These are phyloP conservation scores for Celastrina argiolus DNA, from an alignment of 2,888 invertebrate species.

Conservation along the genomic window DNA sequence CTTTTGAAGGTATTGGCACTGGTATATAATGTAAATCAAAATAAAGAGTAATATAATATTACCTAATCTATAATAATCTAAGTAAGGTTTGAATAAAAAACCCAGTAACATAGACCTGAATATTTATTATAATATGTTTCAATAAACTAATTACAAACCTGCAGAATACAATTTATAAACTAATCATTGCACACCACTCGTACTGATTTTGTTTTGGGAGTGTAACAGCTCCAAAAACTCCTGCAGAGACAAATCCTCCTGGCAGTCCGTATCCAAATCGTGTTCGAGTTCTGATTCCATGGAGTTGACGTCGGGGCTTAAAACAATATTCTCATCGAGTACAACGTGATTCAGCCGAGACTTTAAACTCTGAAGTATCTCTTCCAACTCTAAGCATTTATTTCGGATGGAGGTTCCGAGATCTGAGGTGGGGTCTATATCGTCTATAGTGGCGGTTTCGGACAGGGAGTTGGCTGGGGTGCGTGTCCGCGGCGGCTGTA, in stretches of 20 bases:
- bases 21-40: not conserved
- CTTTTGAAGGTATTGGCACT: too few species aligned
- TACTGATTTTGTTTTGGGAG: constrained; percentile 64
- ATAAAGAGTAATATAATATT: not conserved
- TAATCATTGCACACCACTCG: constrained; percentile 59
- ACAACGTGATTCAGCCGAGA: constrained; percentile 72
- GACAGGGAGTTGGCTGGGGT: constrained; percentile 71
- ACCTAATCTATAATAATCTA: too few species aligned
- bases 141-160: constrained; percentile 63
- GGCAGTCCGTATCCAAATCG: constrained; percentile 72
- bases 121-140: constrained; percentile 37
- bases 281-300: constrained; percentile 71
- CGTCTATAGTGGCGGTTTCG: constrained; percentile 64
- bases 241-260: constrained; percentile 71
- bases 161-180: constrained; percentile 38
- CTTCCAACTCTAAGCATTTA: constrained; percentile 71
- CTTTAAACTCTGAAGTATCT: constrained; percentile 71
- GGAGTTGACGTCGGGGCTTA: constrained; percentile 71
- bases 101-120: constrained; percentile 27
- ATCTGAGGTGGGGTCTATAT: constrained; percentile 71
- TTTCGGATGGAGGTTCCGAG: constrained; percentile 71
- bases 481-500: constrained; percentile 66
- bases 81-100: constrained; percentile 12
- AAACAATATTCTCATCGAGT: constrained; percentile 68
- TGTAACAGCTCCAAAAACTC: constrained; percentile 71